Base-by-base conservation (phyloP, 2,113 vertebrate genomes). In the Bettongia penicillata region DNA sequence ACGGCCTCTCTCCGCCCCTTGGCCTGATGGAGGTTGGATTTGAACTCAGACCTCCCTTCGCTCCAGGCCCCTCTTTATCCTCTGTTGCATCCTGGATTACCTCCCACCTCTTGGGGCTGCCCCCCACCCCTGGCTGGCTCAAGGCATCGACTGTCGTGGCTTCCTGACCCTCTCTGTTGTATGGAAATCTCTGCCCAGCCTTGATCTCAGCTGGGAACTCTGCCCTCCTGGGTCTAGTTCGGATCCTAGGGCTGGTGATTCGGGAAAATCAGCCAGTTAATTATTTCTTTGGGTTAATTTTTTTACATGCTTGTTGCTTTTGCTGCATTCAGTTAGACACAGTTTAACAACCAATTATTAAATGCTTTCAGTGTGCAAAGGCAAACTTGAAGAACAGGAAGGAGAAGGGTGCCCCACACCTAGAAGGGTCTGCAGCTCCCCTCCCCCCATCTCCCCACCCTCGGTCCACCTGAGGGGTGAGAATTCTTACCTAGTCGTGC, bases 71-170 rank as follows among this genome's bases (percentile, higher is more conserved):
- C 11, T 16, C 61, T 61, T 61, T 28, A 7, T 68, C 61, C 61
- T 37, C 31, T n/a, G 37, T 77, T 4, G 4, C 37, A 77, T n/a
- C 37, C 68, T 77, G 68, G 1, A 9, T 16, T n/a, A 37, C 37
- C 16, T 22, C 1, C 28, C 28, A 26, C 28, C 26, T 12, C 61
- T 37, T 0, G 1, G 28, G 47, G 68, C 50, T 24, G 12, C 43
- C 37, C 26, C 3, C 11, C 14, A 48, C 48, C 11, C 84, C 93
- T 8, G 26, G 43, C 48, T 52, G n/a, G 9, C 0, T 19, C 9
- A 24, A 26, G 47, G 90, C 52, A 28, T 90, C 52, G 24, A 0
- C 0, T 43, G 25, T 53, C 0, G 0, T 6, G 1, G 37, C 25
- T 19, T 16, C 52, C 19, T 53, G 52, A 53, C 91, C 52, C 53